Evolutionary conservation across 2,888 invertebrate species (phyloP).

Genomic region (Graphium colonna): DNA sequence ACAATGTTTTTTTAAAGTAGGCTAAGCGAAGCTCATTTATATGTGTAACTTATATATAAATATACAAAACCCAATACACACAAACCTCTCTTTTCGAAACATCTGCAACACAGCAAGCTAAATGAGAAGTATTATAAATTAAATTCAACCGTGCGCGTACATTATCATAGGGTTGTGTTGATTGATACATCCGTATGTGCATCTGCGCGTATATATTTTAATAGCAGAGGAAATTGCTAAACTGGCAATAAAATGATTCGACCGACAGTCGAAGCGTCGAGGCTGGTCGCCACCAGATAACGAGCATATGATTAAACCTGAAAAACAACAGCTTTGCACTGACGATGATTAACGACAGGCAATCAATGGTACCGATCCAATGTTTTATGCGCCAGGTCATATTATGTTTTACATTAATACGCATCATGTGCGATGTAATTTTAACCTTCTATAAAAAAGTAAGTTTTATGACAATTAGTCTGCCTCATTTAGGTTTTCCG

Average conservation of each 20-base stretch:
- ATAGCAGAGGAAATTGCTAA: conserved; percentile 10
- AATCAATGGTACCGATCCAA: conserved; percentile 56
- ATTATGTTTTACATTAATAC: no score
- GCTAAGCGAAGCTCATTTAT: no score
- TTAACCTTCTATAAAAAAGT: no score
- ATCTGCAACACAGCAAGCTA: background rate
- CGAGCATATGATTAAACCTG: conserved; percentile 37
- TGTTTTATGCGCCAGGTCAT: conserved; percentile 46
- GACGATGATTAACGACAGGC: conserved; percentile 63
- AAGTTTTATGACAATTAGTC: no score
- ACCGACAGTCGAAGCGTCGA: conserved; percentile 18
- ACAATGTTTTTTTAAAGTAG: no score
- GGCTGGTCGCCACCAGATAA: conserved; percentile 26
- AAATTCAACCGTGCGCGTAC: background rate
- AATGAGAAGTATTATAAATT: background rate
- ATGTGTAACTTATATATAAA: no score
- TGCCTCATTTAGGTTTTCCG: no score
- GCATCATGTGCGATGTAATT: no score
- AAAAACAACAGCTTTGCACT: conserved; percentile 31
- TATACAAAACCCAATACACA: no score
- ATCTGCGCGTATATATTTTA: conserved; percentile 1
- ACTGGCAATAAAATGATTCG: conserved; percentile 26
- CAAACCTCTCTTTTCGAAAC: no score
- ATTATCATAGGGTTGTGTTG: background rate
- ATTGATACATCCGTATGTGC: background rate